These are phyloP conservation scores for Acanthochromis polyacanthus DNA, from an alignment of 2,113 vertebrate genomes.

Conservation along the genomic window DNA sequence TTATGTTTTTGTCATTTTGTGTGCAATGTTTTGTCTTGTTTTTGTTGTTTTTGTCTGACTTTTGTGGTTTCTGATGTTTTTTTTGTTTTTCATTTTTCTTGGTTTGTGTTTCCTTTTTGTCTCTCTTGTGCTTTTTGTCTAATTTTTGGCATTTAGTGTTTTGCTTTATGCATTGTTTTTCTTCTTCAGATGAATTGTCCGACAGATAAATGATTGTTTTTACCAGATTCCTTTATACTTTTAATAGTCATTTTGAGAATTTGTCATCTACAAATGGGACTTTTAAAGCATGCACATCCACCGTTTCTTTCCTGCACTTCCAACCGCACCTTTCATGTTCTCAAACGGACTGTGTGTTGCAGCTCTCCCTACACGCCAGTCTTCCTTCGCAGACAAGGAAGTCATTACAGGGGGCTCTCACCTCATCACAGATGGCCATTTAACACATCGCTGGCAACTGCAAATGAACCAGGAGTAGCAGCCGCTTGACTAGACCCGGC, in stretches of 20 bases:
- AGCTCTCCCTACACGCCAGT: slow-evolving; percentile 33
- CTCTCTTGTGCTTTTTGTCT: too few species aligned
- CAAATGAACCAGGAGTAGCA: slow-evolving; percentile 78
- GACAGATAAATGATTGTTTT: background rate
- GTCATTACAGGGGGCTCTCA: slow-evolving; percentile 73
- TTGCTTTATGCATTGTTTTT: too few species aligned
- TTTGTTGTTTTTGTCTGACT: too few species aligned
- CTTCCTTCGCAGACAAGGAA: slow-evolving; percentile 71
- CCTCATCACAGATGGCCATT: slow-evolving; percentile 80
- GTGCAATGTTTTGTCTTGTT: too few species aligned
- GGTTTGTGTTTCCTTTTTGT: too few species aligned
- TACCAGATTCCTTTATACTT: background rate
- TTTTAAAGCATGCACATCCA: slow-evolving; percentile 3
- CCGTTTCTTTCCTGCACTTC: slow-evolving; percentile 3
- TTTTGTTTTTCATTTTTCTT: too few species aligned
- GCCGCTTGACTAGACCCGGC: slow-evolving; percentile 57
- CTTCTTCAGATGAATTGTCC: background rate
- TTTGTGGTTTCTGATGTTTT: too few species aligned
- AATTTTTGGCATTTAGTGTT: too few species aligned
- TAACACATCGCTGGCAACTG: slow-evolving; percentile 81
- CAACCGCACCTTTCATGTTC: slow-evolving; percentile 33
- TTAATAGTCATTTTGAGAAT: background rate
- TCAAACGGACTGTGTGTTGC: slow-evolving; percentile 38
- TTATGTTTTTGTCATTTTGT: too few species aligned
- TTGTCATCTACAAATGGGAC: background rate